These are phyloP conservation scores for Lethenteron camtschaticum DNA, from an alignment of 2,113 vertebrate species.

Conservation along the genomic window DNA sequence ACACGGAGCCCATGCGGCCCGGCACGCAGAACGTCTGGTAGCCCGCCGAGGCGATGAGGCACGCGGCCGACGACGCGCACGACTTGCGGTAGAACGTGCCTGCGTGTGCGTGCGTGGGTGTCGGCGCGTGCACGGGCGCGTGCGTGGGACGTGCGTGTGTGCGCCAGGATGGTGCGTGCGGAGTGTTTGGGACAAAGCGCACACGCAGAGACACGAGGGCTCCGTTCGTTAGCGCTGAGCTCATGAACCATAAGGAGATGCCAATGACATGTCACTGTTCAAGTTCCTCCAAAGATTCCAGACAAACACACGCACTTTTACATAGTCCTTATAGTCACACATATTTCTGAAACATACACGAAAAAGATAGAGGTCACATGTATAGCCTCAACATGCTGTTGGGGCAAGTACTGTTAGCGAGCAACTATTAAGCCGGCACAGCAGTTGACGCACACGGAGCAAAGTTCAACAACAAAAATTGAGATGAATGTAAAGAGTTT, in stretches of 20 bases:
- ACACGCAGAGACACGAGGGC: neutral
- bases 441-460: too few species aligned
- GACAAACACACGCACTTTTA: slow-evolving; percentile 4
- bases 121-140: neutral
- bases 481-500: too few species aligned
- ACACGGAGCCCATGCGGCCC: slow-evolving; percentile 76
- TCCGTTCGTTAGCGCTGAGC: slow-evolving; percentile 7
- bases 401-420: too few species aligned
- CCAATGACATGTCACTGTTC: slow-evolving; percentile 27
- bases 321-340: neutral
- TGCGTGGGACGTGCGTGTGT: neutral
- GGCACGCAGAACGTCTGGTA: slow-evolving; percentile 95
- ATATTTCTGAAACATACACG: neutral
- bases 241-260: slow-evolving; percentile 35
- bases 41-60: slow-evolving; percentile 78
- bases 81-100: slow-evolving; percentile 87
- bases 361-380: too few species aligned
- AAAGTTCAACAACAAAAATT: too few species aligned
- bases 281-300: slow-evolving; percentile 10
- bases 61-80: slow-evolving; percentile 67
- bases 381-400: too few species aligned
- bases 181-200: neutral
- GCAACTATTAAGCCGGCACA: too few species aligned
- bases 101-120: slow-evolving; percentile 15
- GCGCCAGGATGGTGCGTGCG: neutral